phyloP scores from a whole-genome alignment of 2,797 vertebrate species.

The Pygocentrus nattereri region DNA sequence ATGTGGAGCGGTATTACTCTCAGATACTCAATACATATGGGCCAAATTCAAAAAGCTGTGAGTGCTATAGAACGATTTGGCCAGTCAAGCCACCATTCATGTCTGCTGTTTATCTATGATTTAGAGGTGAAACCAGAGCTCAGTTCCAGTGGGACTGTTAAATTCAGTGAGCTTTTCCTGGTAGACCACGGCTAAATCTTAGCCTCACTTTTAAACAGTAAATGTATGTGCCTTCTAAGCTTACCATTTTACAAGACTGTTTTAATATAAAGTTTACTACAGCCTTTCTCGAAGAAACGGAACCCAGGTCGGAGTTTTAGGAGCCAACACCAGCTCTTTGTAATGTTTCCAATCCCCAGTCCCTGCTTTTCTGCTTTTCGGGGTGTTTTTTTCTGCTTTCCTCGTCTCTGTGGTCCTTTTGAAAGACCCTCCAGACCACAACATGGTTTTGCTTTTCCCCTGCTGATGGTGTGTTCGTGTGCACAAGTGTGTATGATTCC shows the following conservation, averaged over 20 bases:
- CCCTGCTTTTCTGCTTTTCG: neutral
- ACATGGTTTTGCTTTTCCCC: constrained; percentile 34
- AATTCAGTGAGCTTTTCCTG: constrained; percentile 15
- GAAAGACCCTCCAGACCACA: constrained; percentile 47
- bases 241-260: constrained; percentile 45
- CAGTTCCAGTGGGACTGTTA: constrained; percentile 16
- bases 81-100: constrained; percentile 15
- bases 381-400: neutral
- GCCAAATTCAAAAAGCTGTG: constrained; percentile 6
- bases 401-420: constrained; percentile 40
- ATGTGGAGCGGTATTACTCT: too few relatives aligned
- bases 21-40: constrained; percentile 18
- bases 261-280: constrained; percentile 16
- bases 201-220: constrained; percentile 9
- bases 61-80: neutral
- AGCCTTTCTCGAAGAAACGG: neutral
- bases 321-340: constrained; percentile 27
- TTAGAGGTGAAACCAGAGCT: constrained; percentile 11
- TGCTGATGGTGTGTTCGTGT: constrained; percentile 7
- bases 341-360: constrained; percentile 12
- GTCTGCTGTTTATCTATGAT: constrained; percentile 36
- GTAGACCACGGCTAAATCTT: constrained; percentile 33
- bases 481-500: constrained; percentile 25
- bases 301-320: neutral
- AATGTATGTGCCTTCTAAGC: constrained; percentile 25